Evolutionary conservation across 2,797 vertebrate genomes (phyloP), one percentile per base, ranked within the genome.

Genomic region (Ataeniobius toweri): DNA sequence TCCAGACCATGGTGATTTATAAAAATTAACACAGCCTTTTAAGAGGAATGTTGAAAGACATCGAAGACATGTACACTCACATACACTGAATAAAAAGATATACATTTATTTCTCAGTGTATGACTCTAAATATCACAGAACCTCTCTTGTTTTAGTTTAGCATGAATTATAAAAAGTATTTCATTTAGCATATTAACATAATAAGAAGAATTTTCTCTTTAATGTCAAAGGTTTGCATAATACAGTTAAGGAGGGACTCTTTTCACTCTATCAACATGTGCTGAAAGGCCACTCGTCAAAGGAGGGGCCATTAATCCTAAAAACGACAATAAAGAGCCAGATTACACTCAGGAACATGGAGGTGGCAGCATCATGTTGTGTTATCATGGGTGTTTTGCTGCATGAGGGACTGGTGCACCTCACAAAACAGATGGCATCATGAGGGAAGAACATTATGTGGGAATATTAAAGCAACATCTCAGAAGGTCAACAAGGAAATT

Each of bases 21-120:
- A 39, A n/a, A 39, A 71, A 53, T 18, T 5, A 39, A 48, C 39
- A 24, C 3, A 46, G 18, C 12, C 28, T 26, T 56, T 16, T 12
- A 51, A 51, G 14, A 82, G 70, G 44, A 61, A 18, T 20, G 48
- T 75, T 48, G n/a, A 18, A 74, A n/a, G 13, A 67, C 44, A 5
- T 1, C 36, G 2, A 56, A 68, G 14, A 16, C 3, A 6, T 24
- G 0, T 8, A 16, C 39, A 44, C 20, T 10, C 6, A 16, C 58
- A 1, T 16, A 3, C 18, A 20, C 22, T 67, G 20, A 5, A 3
- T 67, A 24, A 24, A 44, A 39, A 14, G 9, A 44, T 68, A 44
- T 44, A 39, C 3, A 24, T 68, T 68, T 44, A 46, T 24, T 68
- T n/a, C 41, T 46, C 12, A 41, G 20, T 41, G 39, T 18, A 24